A percentile compares a stretch with the other conserved stretches of the same genome.
phyloP scores from a whole-genome alignment of 2,113 vertebrate species.

The Grantiella picta region DNA sequence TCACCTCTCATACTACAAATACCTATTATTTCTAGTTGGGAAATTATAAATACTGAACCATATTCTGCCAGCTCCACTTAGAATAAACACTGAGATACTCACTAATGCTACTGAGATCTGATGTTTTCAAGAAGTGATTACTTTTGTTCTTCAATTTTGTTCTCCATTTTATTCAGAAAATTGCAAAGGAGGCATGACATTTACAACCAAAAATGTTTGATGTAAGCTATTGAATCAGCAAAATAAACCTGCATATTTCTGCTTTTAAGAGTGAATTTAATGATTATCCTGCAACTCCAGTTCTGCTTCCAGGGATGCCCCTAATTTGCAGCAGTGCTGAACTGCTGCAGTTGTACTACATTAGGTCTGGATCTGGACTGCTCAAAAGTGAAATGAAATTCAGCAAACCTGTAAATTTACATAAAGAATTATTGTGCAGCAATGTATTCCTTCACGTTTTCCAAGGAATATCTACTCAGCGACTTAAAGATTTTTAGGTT shows the following conservation, averaged over 20 bases:
- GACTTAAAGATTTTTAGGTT: neutral
- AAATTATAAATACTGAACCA: neutral
- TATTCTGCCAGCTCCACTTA: neutral
- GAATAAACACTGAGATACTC: neutral
- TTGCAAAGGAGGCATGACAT: neutral
- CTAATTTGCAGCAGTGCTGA: neutral
- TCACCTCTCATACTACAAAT: constrained; percentile 29
- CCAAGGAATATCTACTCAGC: neutral
- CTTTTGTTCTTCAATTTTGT: neutral
- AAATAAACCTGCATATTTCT: neutral
- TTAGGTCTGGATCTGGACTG: neutral
- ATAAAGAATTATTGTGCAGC: neutral
- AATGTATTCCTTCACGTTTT: neutral
- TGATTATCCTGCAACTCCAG: neutral
- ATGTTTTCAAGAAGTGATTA: neutral
- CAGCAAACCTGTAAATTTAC: neutral
- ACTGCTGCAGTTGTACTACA: neutral
- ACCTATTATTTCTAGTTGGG: neutral
- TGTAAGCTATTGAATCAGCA: neutral
- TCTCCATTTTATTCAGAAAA: neutral
- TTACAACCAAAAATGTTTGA: neutral
- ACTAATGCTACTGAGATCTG: neutral
- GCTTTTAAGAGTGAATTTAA: neutral
- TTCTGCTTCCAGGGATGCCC: neutral
- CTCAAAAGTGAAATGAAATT: neutral